Evolutionary conservation across 2,797 vertebrate species (phyloP), one percentile per base, ranked within the genome.

Genomic region (Antrozous pallidus): DNA sequence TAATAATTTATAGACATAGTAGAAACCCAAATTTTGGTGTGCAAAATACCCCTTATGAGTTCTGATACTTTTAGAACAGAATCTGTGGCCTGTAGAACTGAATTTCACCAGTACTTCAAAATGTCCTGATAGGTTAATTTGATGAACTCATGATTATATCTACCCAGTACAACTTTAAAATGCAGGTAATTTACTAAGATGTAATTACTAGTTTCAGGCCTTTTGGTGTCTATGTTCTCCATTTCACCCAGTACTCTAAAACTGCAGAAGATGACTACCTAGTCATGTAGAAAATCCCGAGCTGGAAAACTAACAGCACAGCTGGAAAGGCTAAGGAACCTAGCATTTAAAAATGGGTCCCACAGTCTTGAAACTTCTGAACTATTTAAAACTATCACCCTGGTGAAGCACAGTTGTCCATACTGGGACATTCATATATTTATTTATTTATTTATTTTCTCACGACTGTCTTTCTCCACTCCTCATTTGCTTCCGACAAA

Each of bases 41-140:
- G 58, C 9, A 38, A 61, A 78, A 26, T 38, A 31, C 33, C 12
- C 13, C 33, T 81, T 70, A 45, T 36, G 7, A 12, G 1, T 88
- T 70, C 45, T 47, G 7, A 10, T 65, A 45, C 12, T 20, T 20
- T 24, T 40, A 58, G 51, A 75, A 61, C 67, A 61, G 40, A 65
- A 89, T 89, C 54, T 91, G 51, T 77, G 26, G 78, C 28, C 54
- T 83, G 6, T 16, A 28, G 31, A 51, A 79, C 38, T 90, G 38
- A 79, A 67, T 94, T 95, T 91, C 40, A 56, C 54, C 58, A 65
- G 20, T 17, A 71, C 36, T 58, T 94, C 24, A 86, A 42, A 77
- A 31, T 47, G 58, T 91, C 82, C 38, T 47, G 33, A 61, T 26
- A 56, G 36, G 61, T 80, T 80, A 40, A 54, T 65, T 71, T 73